Evolutionary conservation across 2,888 invertebrate genomes (phyloP), one percentile per base, ranked within the genome.

Genomic region (Parnassius smintheus): DNA sequence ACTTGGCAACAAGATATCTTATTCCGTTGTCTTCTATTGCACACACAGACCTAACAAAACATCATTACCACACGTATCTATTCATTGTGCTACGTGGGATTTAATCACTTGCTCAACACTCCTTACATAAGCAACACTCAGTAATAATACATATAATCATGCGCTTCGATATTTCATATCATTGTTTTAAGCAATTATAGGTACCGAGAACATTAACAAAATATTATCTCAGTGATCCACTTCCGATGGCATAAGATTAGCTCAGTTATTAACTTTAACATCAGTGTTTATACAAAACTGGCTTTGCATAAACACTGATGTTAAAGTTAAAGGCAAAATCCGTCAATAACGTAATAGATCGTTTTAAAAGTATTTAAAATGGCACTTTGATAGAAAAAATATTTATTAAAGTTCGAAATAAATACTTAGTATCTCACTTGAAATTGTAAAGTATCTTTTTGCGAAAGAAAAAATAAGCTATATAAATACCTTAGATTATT

Each of bases 211-310:
- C 72, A 72, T 65, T 72, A 77, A 74, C 71, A 72, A 66, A 73
- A 72, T 73, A 72, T 72, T 75, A 74, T 77, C 74, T 71, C 59
- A 59, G 67, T 57, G 75, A 61, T 80, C 80, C 74, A 77, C 74
- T 80, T 85, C 83, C 84, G 79, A 57, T 71, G 67, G 59, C 60
- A 62, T 64, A 74, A 73, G 78, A 81, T 80, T 81, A 78, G 75
- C 70, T 68, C 68, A 62, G 70, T 69, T 72, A 66, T 69, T 62
- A 56, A 54, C 59, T 49, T 46, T 25, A 25, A 51, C 58, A 57
- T 51, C 41, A 46, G 46, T 35, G 42, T 52, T 56, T 35, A 52
- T 18, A 49, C 9, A 51, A 50, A 35, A 55, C 12, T 63, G 45
- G 25, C 48, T 52, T 61, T 52, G 46, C n/a, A n/a, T n/a, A n/a